Percentiles rank a stretch among this genome's conserved stretches.
These are phyloP conservation scores for Trididemnum nubilum DNA, from an alignment of 23 tunicate species.

Conservation along the genomic window DNA sequence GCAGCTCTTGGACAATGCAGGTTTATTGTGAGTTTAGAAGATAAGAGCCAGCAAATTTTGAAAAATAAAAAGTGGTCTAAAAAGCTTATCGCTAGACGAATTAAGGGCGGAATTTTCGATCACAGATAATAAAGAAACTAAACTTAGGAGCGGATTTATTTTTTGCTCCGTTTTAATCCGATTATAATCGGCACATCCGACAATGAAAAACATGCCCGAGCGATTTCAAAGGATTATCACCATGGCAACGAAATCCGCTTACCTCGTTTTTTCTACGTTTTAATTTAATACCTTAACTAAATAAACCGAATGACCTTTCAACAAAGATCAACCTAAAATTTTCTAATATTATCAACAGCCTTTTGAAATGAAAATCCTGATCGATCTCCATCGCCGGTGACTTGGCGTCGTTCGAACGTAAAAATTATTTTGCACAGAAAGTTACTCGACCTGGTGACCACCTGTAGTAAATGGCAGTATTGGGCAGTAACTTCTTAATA, in stretches of 20 bases:
- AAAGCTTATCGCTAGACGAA: slow-evolving; percentile 25
- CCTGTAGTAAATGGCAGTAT: too few relatives aligned
- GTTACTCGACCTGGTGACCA: too few relatives aligned
- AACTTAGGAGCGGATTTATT: not conserved
- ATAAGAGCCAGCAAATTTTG: slow-evolving; percentile 10
- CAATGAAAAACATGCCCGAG: slow-evolving; percentile 30
- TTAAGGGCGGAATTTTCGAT: slow-evolving; percentile 10
- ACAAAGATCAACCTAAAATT: too few relatives aligned
- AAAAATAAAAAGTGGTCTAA: not conserved
- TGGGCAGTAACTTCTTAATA: too few relatives aligned
- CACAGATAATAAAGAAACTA: slow-evolving; percentile 13
- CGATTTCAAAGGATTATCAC: slow-evolving; percentile 27
- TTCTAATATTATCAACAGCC: too few relatives aligned
- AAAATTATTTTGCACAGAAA: too few relatives aligned
- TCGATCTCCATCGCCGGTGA: too few relatives aligned
- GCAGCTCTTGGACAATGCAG: not conserved
- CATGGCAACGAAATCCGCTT: slow-evolving; percentile 45
- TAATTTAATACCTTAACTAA: slow-evolving; percentile 9
- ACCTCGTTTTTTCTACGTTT: not conserved
- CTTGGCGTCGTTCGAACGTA: too few relatives aligned
- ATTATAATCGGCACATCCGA: slow-evolving; percentile 39
- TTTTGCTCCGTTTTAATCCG: slow-evolving; percentile 12
- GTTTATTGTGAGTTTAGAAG: slow-evolving; percentile 14
- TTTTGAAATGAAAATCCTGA: too few relatives aligned
- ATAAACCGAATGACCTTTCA: slow-evolving; percentile 33